phyloP scores from a whole-genome alignment of 2,888 invertebrate species.

The Macrophya alboannulata region DNA sequence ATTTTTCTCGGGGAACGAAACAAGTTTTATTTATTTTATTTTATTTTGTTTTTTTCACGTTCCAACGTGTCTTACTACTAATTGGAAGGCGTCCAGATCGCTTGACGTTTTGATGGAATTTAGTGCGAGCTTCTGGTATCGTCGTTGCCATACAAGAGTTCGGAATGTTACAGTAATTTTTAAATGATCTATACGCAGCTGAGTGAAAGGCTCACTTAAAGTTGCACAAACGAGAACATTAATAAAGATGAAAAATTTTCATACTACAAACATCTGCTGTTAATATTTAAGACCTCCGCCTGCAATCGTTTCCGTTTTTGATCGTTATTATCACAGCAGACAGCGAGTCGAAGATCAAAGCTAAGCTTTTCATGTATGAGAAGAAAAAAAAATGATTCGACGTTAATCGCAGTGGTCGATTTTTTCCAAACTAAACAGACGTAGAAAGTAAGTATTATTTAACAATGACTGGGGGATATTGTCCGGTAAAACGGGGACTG shows the following conservation, averaged over 20 bases:
- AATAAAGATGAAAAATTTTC: not conserved
- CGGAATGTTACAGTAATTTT: not conserved
- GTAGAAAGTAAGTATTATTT: no score
- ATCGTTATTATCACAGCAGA: not conserved
- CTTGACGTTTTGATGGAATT: not conserved
- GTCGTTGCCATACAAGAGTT: not conserved
- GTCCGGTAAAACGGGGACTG: not conserved
- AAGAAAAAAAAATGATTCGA: not conserved
- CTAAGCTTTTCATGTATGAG: not conserved
- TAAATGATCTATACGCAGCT: not conserved
- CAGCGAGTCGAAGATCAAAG: not conserved
- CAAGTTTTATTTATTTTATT: not conserved
- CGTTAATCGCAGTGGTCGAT: not conserved
- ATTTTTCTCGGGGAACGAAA: slow-evolving; percentile 22
- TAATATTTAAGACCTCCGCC: not conserved
- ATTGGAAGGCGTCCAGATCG: slow-evolving; percentile 16
- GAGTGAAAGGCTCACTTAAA: not conserved
- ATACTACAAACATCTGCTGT: not conserved
- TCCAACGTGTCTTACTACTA: slow-evolving; percentile 17
- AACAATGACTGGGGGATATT: not conserved
- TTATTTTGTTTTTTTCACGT: not conserved
- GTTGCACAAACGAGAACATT: not conserved
- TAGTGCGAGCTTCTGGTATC: not conserved
- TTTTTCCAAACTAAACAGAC: no score
- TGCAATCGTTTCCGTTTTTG: not conserved